phyloP scores from a whole-genome alignment of 2,113 vertebrate species.

The Pangasianodon hypophthalmus region DNA sequence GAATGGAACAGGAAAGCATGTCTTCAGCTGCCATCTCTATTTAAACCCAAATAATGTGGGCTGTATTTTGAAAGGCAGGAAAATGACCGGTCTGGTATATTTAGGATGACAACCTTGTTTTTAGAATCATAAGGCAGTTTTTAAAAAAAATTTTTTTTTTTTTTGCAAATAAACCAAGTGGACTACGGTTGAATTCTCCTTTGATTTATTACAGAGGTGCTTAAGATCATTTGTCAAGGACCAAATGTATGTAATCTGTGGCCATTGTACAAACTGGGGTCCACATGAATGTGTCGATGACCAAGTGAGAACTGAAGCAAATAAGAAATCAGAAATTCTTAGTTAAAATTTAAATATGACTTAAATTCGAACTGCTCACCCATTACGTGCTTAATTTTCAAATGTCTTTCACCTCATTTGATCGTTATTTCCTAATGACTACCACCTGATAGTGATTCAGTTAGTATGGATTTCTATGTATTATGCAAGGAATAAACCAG shows the following conservation, averaged over 20 bases:
- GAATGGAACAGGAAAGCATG: conserved; percentile 38
- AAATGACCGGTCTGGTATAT: conserved; percentile 28
- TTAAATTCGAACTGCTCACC: background rate
- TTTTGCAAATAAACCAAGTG: background rate
- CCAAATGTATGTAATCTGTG: background rate
- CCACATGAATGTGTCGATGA: background rate
- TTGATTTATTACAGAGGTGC: background rate
- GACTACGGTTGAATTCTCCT: background rate
- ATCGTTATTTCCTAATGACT: background rate
- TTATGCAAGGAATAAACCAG: background rate
- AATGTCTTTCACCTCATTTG: background rate
- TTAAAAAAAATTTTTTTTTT: background rate
- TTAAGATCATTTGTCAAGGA: background rate
- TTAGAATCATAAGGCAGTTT: background rate
- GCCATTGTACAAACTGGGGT: background rate
- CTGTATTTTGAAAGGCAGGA: conserved; percentile 39
- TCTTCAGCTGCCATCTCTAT: conserved; percentile 34
- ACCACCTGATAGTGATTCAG: background rate
- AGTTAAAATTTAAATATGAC: background rate
- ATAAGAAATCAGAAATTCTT: background rate
- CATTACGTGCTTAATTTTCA: background rate
- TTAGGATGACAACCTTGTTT: conserved; percentile 35
- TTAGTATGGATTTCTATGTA: background rate
- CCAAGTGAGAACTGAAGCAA: background rate
- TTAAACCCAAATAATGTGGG: conserved; percentile 39